Base-by-base conservation (phyloP, 2,113 vertebrate species). In the Paedocypris sp. region DNA sequence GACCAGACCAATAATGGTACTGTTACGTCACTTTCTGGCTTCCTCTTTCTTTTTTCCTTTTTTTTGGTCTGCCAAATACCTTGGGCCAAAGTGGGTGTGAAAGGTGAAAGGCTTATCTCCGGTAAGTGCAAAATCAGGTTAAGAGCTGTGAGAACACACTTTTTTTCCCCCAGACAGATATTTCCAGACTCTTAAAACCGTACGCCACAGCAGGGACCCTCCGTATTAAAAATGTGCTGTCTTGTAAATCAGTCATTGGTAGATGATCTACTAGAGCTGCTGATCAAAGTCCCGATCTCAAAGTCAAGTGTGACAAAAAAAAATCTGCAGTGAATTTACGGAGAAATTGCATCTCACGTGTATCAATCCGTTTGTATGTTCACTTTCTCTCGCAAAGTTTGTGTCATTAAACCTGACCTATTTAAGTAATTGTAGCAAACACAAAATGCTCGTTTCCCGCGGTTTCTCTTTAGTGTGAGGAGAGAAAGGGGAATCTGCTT, bases 171-270 rank as follows among this genome's bases (percentile, higher is more conserved):
- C 58, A 48, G n/a, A n/a, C n/a, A 58, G 57, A 66, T 25, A 62
- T 60, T 58, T 33, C 12, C 20, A 53, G 36, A 57, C 52, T 31
- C 43, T 62, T 56, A 13, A 50, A 64, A 69, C 59, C 73, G n/a
- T 28, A 66, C 67, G 67, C 41, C 47, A 23, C 28, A 60, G 53
- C 59, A 25, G 26, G 38, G 31, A 36, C 53, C 51, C 45, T 33
- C 36, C 36, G 36, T 38, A 63, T 67, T 45, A 62, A 63, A 63
- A 41, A 50, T 49, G 16, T 57, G 60, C 29, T 50, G 47, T 63
- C 63, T 45, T 36, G 47, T 33, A 31, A 68, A 68, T 63, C 52
- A 33, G 23, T 68, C 23, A 62, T 42, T 36, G 61, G 43, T n/a
- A 56, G 33, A 28, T 23, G 48, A 28, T 42, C 29, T 51, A 28